These are phyloP conservation scores for Lepidonotus clava DNA, from an alignment of 2,888 invertebrate species.

Conservation along the genomic window DNA sequence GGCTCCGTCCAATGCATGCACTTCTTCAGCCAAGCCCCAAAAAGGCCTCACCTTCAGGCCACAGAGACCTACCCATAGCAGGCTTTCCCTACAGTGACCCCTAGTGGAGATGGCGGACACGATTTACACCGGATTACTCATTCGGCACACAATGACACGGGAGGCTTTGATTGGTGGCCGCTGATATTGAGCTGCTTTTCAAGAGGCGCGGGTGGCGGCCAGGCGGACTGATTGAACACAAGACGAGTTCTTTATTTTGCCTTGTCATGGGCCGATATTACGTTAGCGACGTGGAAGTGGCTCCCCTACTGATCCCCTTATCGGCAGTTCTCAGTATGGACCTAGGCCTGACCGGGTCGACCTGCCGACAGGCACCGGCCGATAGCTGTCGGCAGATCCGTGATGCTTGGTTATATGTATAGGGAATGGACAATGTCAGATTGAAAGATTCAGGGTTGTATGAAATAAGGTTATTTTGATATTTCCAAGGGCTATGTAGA, in stretches of 20 bases:
- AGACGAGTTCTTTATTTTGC: conserved; percentile 1
- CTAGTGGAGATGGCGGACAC: neutral
- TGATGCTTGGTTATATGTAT: too few relatives aligned
- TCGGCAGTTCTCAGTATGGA: conserved; percentile 25
- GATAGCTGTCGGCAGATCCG: too few relatives aligned
- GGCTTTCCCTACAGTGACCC: too few relatives aligned
- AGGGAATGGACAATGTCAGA: too few relatives aligned
- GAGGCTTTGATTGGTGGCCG: conserved; percentile 7
- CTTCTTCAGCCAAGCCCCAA: too few relatives aligned
- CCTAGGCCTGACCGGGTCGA: neutral
- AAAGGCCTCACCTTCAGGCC: too few relatives aligned
- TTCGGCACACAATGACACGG: conserved; percentile 41
- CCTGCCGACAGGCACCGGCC: too few relatives aligned
- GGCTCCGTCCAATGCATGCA: too few relatives aligned
- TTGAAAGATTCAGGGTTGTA: too few relatives aligned
- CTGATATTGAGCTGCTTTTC: conserved; percentile 42
- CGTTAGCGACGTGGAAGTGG: conserved; percentile 5
- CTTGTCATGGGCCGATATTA: conserved; percentile 28
- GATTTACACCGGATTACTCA: conserved; percentile 43
- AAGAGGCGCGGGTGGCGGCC: neutral
- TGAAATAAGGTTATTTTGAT: too few relatives aligned
- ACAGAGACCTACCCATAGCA: too few relatives aligned
- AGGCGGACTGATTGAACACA: conserved; percentile 8
- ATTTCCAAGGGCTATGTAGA: too few relatives aligned
- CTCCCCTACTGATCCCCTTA: conserved; percentile 2